Evolutionary conservation across 64 coral and sea anemone genomes (phyloP).

Genomic region (Actinia equina): DNA sequence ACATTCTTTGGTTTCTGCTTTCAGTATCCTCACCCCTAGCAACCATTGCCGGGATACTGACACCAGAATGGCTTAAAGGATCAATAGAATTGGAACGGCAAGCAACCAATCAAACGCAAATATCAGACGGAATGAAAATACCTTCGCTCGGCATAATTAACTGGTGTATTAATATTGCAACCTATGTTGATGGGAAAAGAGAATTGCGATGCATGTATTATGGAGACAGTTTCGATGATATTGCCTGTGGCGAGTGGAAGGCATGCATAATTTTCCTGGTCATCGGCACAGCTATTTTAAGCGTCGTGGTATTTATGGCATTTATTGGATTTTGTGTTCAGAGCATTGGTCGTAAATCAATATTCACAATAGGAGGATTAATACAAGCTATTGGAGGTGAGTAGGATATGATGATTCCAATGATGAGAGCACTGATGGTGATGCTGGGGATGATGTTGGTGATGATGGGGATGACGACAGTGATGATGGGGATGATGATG

Average conservation of each 20-base stretch:
- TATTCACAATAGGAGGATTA: slow-evolving; percentile 85
- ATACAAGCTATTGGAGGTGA: slow-evolving; percentile 93
- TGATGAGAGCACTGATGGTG: neutral
- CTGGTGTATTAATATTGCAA: slow-evolving; percentile 61
- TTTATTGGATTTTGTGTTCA: slow-evolving; percentile 87
- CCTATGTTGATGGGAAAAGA: neutral
- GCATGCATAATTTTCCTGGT: slow-evolving; percentile 78
- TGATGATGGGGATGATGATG: neutral
- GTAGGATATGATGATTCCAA: neutral
- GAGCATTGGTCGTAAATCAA: slow-evolving; percentile 86
- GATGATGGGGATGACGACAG: neutral
- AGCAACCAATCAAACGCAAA: neutral
- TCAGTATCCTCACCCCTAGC: slow-evolving; percentile 77
- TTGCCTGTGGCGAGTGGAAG: slow-evolving; percentile 70
- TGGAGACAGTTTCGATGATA: slow-evolving; percentile 51
- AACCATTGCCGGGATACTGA: slow-evolving; percentile 73
- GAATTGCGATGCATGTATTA: slow-evolving; percentile 67
- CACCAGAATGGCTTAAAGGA: slow-evolving; percentile 82
- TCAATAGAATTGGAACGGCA: neutral
- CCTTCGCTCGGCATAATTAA: slow-evolving; percentile 86
- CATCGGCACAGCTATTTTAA: slow-evolving; percentile 69
- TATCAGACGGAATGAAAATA: neutral
- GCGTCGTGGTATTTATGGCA: slow-evolving; percentile 74
- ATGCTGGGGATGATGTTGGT: neutral
- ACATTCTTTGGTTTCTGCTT: slow-evolving; percentile 89